phyloP scores from a whole-genome alignment of 2,888 invertebrate genomes.

The Ectemnius lituratus region DNA sequence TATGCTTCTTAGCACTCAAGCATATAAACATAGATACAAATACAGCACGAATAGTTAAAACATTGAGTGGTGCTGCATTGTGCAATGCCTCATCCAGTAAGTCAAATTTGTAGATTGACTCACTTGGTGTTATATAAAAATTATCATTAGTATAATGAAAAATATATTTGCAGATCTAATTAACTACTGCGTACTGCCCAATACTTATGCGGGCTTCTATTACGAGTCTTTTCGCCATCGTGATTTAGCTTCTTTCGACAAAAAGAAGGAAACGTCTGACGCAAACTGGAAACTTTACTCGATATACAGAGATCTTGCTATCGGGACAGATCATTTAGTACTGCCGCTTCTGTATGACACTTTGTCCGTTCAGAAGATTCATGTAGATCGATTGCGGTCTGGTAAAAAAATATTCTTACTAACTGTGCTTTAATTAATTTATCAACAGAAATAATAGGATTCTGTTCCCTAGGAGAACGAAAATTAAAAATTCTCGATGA shows the following conservation, averaged over 20 bases:
- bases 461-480: neutral
- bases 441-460: neutral
- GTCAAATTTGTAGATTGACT: neutral
- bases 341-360: slow-evolving; percentile 58
- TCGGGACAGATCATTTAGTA: slow-evolving; percentile 56
- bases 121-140: neutral
- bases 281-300: slow-evolving; percentile 59
- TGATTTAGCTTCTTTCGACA: slow-evolving; percentile 1
- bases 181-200: slow-evolving; percentile 37
- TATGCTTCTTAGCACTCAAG: slow-evolving; percentile 43
- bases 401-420: slow-evolving; percentile 10
- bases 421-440: neutral
- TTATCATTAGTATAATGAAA: slow-evolving; percentile 3
- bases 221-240: slow-evolving; percentile 21
- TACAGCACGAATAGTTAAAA: slow-evolving; percentile 30
- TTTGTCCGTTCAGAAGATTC: slow-evolving; percentile 20
- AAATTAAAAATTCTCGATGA: neutral
- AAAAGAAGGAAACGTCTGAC: slow-evolving; percentile 10
- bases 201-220: slow-evolving; percentile 48
- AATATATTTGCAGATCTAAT: slow-evolving; percentile 51
- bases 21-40: slow-evolving; percentile 31
- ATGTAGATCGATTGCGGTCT: slow-evolving; percentile 7
- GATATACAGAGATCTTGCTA: slow-evolving; percentile 65
- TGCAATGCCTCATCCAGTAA: slow-evolving; percentile 40
- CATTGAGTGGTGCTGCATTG: slow-evolving; percentile 46